Evolutionary conservation across 2,888 invertebrate species (phyloP).

Genomic region (Steinernema carpocapsae): DNA sequence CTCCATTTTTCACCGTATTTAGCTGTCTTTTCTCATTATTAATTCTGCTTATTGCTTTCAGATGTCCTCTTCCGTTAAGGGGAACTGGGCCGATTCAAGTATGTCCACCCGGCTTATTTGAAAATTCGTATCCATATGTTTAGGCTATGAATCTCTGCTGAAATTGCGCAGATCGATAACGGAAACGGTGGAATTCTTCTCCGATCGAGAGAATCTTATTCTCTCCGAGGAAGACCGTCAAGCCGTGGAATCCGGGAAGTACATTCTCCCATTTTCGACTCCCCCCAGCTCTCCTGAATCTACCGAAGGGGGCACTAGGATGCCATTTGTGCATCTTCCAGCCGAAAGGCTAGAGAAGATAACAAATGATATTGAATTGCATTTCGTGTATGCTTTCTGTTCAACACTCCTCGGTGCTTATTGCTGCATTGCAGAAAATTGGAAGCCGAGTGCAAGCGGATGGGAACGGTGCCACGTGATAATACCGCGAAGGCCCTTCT

Average conservation of each 20-base stretch:
- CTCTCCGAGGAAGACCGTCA: background rate
- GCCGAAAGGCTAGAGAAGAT: background rate
- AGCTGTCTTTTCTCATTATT: too few species aligned
- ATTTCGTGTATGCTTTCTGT: background rate
- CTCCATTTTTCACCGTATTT: too few species aligned
- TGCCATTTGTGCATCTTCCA: background rate
- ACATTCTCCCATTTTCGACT: background rate
- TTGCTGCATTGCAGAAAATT: too few species aligned
- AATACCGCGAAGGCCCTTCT: too few species aligned
- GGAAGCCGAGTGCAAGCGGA: too few species aligned
- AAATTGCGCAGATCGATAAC: background rate
- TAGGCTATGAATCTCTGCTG: background rate
- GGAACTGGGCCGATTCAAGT: too few species aligned
- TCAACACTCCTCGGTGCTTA: too few species aligned
- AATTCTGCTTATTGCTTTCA: too few species aligned
- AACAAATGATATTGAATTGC: background rate
- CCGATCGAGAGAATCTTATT: background rate
- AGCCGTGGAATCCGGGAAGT: background rate
- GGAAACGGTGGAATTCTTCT: background rate
- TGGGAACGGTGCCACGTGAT: too few species aligned
- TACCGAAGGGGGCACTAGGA: background rate
- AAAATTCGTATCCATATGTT: too few species aligned
- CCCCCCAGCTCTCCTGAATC: slow-evolving; percentile 1
- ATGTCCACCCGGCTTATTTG: too few species aligned
- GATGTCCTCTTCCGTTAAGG: too few species aligned